Evolutionary conservation across 2,797 vertebrate species (phyloP).

Genomic region (Melanotaenia parkinsoni): DNA sequence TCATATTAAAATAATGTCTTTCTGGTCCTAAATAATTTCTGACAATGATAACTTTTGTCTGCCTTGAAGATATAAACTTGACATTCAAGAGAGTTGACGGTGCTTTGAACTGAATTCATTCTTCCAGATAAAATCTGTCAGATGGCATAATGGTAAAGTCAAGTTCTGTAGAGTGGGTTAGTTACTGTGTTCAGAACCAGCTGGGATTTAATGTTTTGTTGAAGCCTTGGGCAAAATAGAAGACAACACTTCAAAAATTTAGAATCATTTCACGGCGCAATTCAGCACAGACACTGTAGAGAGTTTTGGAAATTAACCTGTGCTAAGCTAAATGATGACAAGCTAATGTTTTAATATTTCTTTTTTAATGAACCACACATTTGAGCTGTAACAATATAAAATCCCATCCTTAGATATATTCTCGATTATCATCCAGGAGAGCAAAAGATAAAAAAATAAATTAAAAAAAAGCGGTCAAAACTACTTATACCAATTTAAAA

Average conservation of each 20-base stretch:
- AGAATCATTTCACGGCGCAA: slow-evolving; percentile 48
- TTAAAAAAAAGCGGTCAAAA: not conserved
- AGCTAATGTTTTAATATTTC: slow-evolving; percentile 34
- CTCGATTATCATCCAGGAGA: not conserved
- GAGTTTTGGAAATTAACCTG: slow-evolving; percentile 43
- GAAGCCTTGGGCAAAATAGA: slow-evolving; percentile 44
- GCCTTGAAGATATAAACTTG: slow-evolving; percentile 58
- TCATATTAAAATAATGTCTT: slow-evolving; percentile 48
- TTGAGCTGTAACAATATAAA: slow-evolving; percentile 14
- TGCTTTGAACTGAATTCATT: slow-evolving; percentile 52
- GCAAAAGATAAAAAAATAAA: not conserved
- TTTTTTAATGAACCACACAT: slow-evolving; percentile 23
- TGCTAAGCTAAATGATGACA: slow-evolving; percentile 43
- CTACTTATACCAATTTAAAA: no score
- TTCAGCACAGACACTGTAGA: slow-evolving; percentile 39
- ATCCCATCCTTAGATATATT: not conserved
- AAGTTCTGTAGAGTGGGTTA: slow-evolving; percentile 49
- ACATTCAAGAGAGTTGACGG: slow-evolving; percentile 54
- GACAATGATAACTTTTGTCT: slow-evolving; percentile 52
- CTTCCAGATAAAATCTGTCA: slow-evolving; percentile 66
- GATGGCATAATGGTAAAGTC: slow-evolving; percentile 52
- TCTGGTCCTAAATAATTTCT: slow-evolving; percentile 30
- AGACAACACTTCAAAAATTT: slow-evolving; percentile 47
- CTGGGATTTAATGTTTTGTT: slow-evolving; percentile 49
- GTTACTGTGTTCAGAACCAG: slow-evolving; percentile 56